Evolutionary conservation across 1,140 invertebrate genomes (phyloP).

Genomic region (Vollenhovia emeryi): DNA sequence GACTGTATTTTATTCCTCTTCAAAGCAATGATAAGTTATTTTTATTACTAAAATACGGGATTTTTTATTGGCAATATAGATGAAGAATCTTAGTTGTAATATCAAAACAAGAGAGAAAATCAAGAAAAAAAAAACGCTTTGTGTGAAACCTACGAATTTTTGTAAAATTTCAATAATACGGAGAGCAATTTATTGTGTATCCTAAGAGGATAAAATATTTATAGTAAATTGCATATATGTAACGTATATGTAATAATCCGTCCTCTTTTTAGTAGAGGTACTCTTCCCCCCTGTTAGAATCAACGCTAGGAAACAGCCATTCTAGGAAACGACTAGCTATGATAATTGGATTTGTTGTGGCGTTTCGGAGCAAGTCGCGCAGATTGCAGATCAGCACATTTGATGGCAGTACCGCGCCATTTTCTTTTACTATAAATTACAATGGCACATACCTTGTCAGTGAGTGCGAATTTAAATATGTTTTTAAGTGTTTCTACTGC

Average conservation of each 20-base stretch:
- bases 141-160: slow-evolving; percentile 16
- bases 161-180: not conserved
- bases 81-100: slow-evolving; percentile 5
- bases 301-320: not conserved
- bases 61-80: slow-evolving; percentile 18
- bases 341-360: slow-evolving; percentile 3
- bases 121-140: not conserved
- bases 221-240: slow-evolving; percentile 18
- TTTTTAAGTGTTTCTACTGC: slow-evolving; percentile 60
- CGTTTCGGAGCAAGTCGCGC: not conserved
- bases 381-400: not conserved
- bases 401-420: not conserved
- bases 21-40: slow-evolving; percentile 22
- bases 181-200: not conserved
- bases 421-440: slow-evolving; percentile 52
- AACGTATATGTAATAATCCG: slow-evolving; percentile 58
- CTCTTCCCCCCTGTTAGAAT: slow-evolving; percentile 44
- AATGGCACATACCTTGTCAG: slow-evolving; percentile 49
- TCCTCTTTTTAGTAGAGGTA: slow-evolving; percentile 64
- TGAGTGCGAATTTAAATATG: slow-evolving; percentile 44
- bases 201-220: not conserved
- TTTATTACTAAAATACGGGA: not conserved
- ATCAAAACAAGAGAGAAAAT: slow-evolving; percentile 1
- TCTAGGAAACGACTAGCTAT: not conserved
- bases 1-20: slow-evolving; percentile 7